phyloP scores from a whole-genome alignment of 2,888 invertebrate genomes.

The Megalurothrips usitatus region DNA sequence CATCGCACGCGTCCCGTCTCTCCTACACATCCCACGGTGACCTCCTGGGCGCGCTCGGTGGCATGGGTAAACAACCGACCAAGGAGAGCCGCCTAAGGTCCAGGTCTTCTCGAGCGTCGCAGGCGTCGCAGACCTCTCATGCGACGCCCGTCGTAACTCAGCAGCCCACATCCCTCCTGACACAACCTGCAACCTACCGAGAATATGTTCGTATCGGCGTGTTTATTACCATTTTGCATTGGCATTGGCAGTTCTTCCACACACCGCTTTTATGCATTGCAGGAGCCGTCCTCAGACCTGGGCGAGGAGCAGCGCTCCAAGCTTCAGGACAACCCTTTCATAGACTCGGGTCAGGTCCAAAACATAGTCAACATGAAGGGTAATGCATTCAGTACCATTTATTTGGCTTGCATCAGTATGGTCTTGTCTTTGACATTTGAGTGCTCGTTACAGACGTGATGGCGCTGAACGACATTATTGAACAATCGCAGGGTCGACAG shows the following conservation, averaged over 20 bases:
- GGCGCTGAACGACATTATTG: conserved; percentile 94
- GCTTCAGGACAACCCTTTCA: conserved; percentile 86
- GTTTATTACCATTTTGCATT: too few species aligned
- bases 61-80: conserved; percentile 56
- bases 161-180: conserved; percentile 49
- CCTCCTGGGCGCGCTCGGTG: conserved; percentile 65
- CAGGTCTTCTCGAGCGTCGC: conserved; percentile 58
- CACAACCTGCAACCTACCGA: conserved; percentile 60
- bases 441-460: conserved; percentile 75
- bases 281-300: conserved; percentile 46
- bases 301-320: conserved; percentile 70
- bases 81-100: conserved; percentile 79
- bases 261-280: not conserved
- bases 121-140: conserved; percentile 49
- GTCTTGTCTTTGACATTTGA: not conserved
- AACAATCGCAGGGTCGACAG: conserved; percentile 87
- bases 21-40: conserved; percentile 94
- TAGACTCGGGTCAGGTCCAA: conserved; percentile 79
- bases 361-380: conserved; percentile 94
- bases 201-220: conserved; percentile 60
- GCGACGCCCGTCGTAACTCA: conserved; percentile 52
- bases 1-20: conserved; percentile 87
- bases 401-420: conserved; percentile 25
- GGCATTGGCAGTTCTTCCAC: too few species aligned
- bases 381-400: conserved; percentile 44